These are phyloP conservation scores for Phengaris alcon DNA, from an alignment of 2,888 invertebrate species.

Conservation along the genomic window DNA sequence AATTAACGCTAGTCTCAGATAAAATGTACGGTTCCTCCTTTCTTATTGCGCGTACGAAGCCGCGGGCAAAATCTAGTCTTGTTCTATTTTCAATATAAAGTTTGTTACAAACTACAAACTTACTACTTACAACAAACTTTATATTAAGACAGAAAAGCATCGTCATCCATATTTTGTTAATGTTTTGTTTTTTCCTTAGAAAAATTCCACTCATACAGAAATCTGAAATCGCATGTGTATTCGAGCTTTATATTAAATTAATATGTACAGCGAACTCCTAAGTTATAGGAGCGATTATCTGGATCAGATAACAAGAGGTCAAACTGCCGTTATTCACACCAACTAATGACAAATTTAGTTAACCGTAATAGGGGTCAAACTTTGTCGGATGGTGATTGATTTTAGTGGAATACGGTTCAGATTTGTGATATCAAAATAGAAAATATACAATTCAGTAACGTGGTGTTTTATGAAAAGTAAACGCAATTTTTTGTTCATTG, in stretches of 20 bases:
- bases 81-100: too few relatives aligned
- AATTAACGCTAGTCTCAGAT: too few relatives aligned
- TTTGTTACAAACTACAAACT: too few relatives aligned
- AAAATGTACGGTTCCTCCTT: too few relatives aligned
- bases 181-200: too few relatives aligned
- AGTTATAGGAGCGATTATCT: slow-evolving; percentile 19
- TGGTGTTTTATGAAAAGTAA: not conserved
- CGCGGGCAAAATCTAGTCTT: too few relatives aligned
- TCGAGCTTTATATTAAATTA: not conserved
- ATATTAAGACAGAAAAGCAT: too few relatives aligned
- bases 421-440: not conserved
- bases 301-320: slow-evolving; percentile 24
- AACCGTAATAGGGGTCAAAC: not conserved
- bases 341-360: slow-evolving; percentile 27
- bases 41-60: too few relatives aligned
- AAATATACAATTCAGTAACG: not conserved
- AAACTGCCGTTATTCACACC: slow-evolving; percentile 15
- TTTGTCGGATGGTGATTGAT: slow-evolving; percentile 5
- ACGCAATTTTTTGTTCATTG: too few relatives aligned
- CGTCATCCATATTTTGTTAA: too few relatives aligned
- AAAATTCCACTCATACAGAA: too few relatives aligned
- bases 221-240: not conserved
- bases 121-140: too few relatives aligned
- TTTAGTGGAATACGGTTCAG: not conserved
- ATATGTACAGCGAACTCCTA: slow-evolving; percentile 14